Evolutionary conservation across 2,113 vertebrate species (phyloP).

Genomic region (Myrmecophaga tridactyla): DNA sequence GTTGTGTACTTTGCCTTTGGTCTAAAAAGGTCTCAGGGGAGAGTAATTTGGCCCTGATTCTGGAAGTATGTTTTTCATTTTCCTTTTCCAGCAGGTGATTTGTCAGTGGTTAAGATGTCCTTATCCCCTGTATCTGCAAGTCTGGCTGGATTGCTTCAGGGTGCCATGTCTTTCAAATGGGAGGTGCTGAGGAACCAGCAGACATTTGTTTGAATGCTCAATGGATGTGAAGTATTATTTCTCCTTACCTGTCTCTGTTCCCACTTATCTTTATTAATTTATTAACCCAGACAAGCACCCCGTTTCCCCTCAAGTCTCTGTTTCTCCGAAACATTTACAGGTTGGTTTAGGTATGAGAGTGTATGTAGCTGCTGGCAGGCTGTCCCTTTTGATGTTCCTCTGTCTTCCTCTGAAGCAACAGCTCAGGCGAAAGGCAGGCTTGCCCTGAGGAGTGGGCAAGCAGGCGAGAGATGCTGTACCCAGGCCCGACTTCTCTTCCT

Average conservation of each 20-base stretch:
- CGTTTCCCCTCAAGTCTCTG: background rate
- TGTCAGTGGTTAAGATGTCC: background rate
- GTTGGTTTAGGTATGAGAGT: background rate
- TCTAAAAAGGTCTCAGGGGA: background rate
- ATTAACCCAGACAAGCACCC: background rate
- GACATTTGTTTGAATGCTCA: background rate
- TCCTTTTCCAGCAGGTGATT: background rate
- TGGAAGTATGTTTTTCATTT: background rate
- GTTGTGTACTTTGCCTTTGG: background rate
- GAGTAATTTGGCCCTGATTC: background rate
- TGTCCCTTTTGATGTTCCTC: conserved; percentile 35
- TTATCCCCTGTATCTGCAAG: background rate
- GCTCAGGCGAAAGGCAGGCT: background rate
- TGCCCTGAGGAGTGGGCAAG: background rate
- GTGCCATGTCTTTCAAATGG: background rate
- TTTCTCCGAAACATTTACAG: background rate
- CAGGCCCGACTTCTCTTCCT: background rate
- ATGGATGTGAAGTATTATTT: background rate
- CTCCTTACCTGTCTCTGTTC: background rate
- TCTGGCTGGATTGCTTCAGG: background rate
- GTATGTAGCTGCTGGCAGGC: conserved; percentile 2
- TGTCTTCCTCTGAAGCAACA: conserved; percentile 34
- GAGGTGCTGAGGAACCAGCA: background rate
- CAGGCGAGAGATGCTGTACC: background rate
- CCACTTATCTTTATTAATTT: conserved; percentile 8